Conservation (phyloP, 1,140 invertebrate species). For the Chironomus striatipennis region DNA sequence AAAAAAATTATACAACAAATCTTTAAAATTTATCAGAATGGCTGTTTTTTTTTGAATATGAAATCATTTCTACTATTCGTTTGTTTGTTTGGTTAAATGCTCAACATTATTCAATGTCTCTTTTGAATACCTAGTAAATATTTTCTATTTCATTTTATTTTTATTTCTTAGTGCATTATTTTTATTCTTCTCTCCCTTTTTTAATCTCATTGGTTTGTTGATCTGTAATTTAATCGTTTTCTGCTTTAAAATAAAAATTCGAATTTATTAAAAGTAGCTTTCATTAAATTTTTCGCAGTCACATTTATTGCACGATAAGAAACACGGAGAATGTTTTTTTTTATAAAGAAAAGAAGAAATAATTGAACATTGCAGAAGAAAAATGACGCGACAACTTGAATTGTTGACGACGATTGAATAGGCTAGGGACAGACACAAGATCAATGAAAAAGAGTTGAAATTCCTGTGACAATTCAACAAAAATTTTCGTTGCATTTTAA, state of each 20-base stretch:
- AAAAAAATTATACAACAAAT: background rate
- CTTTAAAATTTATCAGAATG: background rate
- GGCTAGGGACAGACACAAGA: background rate
- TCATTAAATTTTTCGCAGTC: background rate
- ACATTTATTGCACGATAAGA: slow-evolving; percentile 13
- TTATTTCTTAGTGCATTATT: background rate
- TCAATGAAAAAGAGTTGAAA: background rate
- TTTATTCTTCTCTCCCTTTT: background rate
- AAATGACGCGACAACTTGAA: background rate
- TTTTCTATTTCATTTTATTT: slow-evolving; percentile 1
- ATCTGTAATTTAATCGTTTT: background rate
- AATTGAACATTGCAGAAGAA: background rate
- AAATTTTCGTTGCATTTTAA: background rate
- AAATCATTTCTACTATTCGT: background rate
- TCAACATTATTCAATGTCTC: background rate
- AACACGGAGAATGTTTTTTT: background rate
- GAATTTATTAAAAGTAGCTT: background rate
- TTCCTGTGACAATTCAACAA: background rate
- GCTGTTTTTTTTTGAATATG: background rate
- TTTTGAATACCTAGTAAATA: background rate
- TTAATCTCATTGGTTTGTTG: background rate
- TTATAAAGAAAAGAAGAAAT: background rate
- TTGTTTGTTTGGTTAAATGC: slow-evolving; percentile 5
- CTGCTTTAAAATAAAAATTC: background rate
- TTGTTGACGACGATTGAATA: slow-evolving; percentile 1